These are phyloP conservation scores for Saturnia pavonia DNA, from an alignment of 2,888 invertebrate genomes.

Conservation along the genomic window DNA sequence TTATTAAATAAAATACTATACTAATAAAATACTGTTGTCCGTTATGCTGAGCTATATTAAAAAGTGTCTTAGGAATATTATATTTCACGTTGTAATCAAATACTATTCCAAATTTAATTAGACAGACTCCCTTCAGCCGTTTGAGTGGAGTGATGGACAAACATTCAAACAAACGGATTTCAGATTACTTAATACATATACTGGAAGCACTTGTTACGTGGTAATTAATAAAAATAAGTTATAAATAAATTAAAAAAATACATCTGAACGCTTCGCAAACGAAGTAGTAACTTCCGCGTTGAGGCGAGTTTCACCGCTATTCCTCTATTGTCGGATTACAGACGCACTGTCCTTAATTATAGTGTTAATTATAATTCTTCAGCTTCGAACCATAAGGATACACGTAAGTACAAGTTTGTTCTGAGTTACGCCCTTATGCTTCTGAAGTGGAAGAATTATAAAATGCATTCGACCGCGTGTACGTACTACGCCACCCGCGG, in stretches of 20 bases:
- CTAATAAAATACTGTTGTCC: too few species aligned
- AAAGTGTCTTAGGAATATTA: too few species aligned
- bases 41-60: too few species aligned
- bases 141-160: too few species aligned
- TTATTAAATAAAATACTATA: too few species aligned
- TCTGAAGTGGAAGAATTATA: neutral
- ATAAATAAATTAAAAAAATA: neutral
- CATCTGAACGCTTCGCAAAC: neutral
- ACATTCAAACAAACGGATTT: too few species aligned
- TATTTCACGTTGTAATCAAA: too few species aligned
- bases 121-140: too few species aligned
- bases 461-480: neutral
- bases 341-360: constrained; percentile 22
- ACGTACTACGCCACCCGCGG: neutral
- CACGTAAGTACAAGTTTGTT: neutral
- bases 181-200: too few species aligned
- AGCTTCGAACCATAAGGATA: neutral
- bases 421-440: neutral
- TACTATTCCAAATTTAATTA: too few species aligned
- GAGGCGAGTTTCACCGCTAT: neutral
- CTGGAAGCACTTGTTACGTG: too few species aligned
- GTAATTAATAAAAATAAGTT: neutral
- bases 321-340: constrained; percentile 18
- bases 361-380: constrained; percentile 15
- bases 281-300: neutral